phyloP scores from a whole-genome alignment of 2,888 invertebrate species.

The Gasteruption jaculator region DNA sequence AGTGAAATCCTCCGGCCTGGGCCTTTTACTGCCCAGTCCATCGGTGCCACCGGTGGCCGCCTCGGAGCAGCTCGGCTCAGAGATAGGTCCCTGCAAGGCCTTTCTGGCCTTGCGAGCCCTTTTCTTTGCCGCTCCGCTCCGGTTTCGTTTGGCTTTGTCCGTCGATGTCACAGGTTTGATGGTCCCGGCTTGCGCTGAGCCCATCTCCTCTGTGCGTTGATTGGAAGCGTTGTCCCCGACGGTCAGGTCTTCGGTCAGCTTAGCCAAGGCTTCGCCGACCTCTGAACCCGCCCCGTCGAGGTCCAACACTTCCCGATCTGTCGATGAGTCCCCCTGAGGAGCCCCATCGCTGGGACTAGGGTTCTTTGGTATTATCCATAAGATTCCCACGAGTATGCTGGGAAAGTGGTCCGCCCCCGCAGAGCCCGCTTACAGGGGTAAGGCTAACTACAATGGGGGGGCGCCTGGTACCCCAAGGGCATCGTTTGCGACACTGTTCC shows the following conservation, averaged over 20 bases:
- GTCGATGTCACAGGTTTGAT: not conserved
- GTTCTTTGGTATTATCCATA: not conserved
- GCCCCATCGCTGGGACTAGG: too few species aligned
- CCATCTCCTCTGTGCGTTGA: not conserved
- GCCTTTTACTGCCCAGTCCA: conserved; percentile 1
- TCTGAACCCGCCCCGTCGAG: not conserved
- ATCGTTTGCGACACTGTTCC: conserved; percentile 15
- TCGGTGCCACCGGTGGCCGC: not conserved
- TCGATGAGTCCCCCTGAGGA: too few species aligned
- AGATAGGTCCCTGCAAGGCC: not conserved
- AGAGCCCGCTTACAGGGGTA: conserved; percentile 16
- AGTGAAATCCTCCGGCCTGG: conserved; percentile 3
- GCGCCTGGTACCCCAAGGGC: conserved; percentile 17
- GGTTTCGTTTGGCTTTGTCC: not conserved
- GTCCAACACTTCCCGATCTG: not conserved
- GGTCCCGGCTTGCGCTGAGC: conserved; percentile 5
- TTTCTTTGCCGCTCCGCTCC: too few species aligned
- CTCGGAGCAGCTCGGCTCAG: not conserved
- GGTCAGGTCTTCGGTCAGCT: too few species aligned
- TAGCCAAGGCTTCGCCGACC: too few species aligned
- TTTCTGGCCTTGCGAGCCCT: conserved; percentile 2
- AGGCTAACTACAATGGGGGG: conserved; percentile 16
- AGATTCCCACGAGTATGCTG: conserved; percentile 14
- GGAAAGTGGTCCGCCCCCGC: conserved; percentile 9
- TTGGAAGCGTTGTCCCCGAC: too few species aligned